Evolutionary conservation across 1,140 invertebrate genomes (phyloP).

Genomic region (Octopus bimaculoides): DNA sequence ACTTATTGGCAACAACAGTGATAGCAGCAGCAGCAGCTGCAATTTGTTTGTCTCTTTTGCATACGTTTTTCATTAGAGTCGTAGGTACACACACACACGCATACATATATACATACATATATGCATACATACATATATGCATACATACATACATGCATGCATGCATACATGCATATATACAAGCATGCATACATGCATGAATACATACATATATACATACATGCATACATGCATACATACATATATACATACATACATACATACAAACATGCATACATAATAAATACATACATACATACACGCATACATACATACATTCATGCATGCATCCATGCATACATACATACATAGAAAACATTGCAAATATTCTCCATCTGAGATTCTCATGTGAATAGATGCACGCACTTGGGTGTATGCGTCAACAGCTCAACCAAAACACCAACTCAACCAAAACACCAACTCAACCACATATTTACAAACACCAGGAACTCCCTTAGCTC

Average conservation of each 20-base stretch:
- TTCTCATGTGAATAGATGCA: too few species aligned
- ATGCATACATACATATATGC: background rate
- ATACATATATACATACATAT: background rate
- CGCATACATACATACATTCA: background rate
- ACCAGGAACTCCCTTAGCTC: too few species aligned
- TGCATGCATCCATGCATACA: background rate
- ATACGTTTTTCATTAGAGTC: background rate
- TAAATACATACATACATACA: background rate
- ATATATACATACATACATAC: background rate
- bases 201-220: background rate
- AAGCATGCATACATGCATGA: background rate
- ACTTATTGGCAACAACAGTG: background rate
- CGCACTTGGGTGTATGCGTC: too few species aligned
- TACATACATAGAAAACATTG: background rate
- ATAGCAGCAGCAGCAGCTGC: background rate
- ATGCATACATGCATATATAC: background rate
- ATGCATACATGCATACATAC: background rate
- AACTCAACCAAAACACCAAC: too few species aligned
- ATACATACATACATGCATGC: background rate
- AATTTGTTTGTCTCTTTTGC: too few species aligned
- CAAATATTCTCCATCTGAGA: too few species aligned
- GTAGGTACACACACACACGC: background rate
- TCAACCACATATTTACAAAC: too few species aligned
- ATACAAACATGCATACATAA: background rate
- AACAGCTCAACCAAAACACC: too few species aligned